These are phyloP conservation scores for Caranx ignobilis DNA, from an alignment of 2,113 vertebrate genomes.

Conservation along the genomic window DNA sequence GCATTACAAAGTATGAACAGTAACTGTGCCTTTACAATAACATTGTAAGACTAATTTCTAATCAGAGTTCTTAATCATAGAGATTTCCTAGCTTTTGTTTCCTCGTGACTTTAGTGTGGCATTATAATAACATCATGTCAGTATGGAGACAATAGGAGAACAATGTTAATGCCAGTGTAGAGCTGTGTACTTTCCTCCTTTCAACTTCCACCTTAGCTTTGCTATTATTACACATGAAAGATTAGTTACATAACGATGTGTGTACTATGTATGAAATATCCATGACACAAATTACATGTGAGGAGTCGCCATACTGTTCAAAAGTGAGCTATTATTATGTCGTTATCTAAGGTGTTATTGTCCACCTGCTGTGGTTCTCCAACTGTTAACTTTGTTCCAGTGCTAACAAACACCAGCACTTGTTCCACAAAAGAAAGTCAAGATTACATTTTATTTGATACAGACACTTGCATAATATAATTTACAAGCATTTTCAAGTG, in stretches of 20 bases:
- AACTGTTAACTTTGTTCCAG: background rate
- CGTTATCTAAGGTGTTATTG: background rate
- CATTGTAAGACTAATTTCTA: conserved; percentile 1
- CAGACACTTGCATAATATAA: background rate
- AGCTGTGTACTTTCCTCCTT: conserved; percentile 29
- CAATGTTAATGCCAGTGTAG: conserved; percentile 20
- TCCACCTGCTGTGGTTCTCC: conserved; percentile 5
- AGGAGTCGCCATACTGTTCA: conserved; percentile 3
- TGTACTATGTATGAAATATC: conserved; percentile 16
- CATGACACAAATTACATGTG: conserved; percentile 34
- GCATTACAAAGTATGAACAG: background rate
- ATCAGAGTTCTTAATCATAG: conserved; percentile 64
- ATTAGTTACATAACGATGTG: conserved; percentile 11
- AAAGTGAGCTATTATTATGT: conserved; percentile 25
- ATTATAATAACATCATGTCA: conserved; percentile 61
- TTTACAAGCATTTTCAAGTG: too few species aligned
- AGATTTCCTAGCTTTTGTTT: conserved; percentile 40
- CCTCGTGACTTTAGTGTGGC: background rate
- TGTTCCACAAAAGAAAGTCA: background rate
- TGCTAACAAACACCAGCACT: background rate
- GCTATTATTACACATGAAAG: conserved; percentile 44
- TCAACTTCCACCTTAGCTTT: conserved; percentile 24
- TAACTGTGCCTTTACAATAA: background rate
- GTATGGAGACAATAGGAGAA: conserved; percentile 49
- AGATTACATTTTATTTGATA: background rate